phyloP scores from a whole-genome alignment of 2,888 invertebrate species.

The Gymnocheta viridis region DNA sequence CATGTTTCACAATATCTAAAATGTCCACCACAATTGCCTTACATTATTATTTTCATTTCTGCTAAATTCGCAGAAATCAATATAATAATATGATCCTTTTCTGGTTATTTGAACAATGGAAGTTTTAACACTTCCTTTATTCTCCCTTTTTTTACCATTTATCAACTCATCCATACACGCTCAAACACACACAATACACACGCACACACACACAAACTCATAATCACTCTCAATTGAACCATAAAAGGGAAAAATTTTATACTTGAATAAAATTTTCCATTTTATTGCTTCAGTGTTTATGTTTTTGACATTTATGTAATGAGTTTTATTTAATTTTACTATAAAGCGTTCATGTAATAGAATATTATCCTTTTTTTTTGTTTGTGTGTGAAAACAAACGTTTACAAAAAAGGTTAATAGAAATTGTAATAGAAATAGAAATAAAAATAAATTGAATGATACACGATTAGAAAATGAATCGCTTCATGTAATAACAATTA shows the following conservation, averaged over 20 bases:
- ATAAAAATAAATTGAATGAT: neutral
- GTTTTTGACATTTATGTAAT: slow-evolving; percentile 69
- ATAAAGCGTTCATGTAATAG: slow-evolving; percentile 56
- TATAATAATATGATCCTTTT: slow-evolving; percentile 54
- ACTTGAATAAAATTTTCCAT: slow-evolving; percentile 38
- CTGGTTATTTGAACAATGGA: slow-evolving; percentile 54
- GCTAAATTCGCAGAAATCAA: slow-evolving; percentile 59
- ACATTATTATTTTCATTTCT: slow-evolving; percentile 34
- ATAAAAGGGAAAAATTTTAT: neutral
- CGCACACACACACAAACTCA: neutral
- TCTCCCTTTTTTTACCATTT: slow-evolving; percentile 12
- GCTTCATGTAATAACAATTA: slow-evolving; percentile 21
- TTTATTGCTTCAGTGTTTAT: slow-evolving; percentile 56
- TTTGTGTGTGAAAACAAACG: neutral
- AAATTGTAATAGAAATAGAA: slow-evolving; percentile 5
- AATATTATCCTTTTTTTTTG: slow-evolving; percentile 36
- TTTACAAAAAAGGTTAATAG: neutral
- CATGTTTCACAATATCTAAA: slow-evolving; percentile 5
- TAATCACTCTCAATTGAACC: neutral
- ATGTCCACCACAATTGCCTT: slow-evolving; percentile 45
- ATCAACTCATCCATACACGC: neutral
- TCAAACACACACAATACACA: neutral
- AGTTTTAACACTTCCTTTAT: slow-evolving; percentile 52
- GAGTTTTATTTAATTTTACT: slow-evolving; percentile 69
- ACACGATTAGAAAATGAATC: neutral